Percentiles rank a stretch among this genome's conserved stretches.
Evolutionary conservation across 1,140 invertebrate species (phyloP).

Genomic region (Drosophila albomicans): DNA sequence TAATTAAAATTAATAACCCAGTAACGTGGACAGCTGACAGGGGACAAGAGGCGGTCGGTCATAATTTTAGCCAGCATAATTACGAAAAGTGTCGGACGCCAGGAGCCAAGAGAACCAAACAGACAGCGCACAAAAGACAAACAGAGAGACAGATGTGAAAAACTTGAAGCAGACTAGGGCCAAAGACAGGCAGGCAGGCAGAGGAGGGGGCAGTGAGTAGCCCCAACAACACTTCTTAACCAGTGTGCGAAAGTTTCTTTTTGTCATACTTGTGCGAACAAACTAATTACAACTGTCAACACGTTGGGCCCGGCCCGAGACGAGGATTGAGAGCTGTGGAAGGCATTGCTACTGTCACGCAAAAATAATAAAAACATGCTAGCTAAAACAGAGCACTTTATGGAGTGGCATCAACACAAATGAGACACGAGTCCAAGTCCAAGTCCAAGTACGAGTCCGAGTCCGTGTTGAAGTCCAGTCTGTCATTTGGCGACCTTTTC

Average conservation of each 20-base stretch:
- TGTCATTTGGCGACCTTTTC: slow-evolving; percentile 33
- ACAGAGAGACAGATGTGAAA: slow-evolving; percentile 47
- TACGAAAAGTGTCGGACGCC: slow-evolving; percentile 51
- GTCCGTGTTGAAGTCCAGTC: neutral
- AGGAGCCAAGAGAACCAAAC: slow-evolving; percentile 22
- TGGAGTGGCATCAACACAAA: slow-evolving; percentile 51
- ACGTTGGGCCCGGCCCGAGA: slow-evolving; percentile 49
- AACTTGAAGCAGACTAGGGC: slow-evolving; percentile 29
- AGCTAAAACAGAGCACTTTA: slow-evolving; percentile 42
- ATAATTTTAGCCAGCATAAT: slow-evolving; percentile 78
- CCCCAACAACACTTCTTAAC: slow-evolving; percentile 35
- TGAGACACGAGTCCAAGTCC: neutral
- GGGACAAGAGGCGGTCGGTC: slow-evolving; percentile 59
- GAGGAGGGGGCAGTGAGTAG: neutral
- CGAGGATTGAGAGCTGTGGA: neutral
- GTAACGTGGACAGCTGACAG: slow-evolving; percentile 60
- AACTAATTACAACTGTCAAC: slow-evolving; percentile 84
- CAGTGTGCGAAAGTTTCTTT: slow-evolving; percentile 68
- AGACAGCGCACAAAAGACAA: slow-evolving; percentile 23
- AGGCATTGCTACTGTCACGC: slow-evolving; percentile 54
- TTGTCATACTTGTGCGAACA: slow-evolving; percentile 82
- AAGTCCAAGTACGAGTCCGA: neutral
- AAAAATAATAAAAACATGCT: slow-evolving; percentile 59
- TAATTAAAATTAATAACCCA: slow-evolving; percentile 82
- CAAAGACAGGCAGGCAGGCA: neutral